Conservation (phyloP, 92 coral and sea anemone genomes). For the Epizoanthus fatuus region DNA sequence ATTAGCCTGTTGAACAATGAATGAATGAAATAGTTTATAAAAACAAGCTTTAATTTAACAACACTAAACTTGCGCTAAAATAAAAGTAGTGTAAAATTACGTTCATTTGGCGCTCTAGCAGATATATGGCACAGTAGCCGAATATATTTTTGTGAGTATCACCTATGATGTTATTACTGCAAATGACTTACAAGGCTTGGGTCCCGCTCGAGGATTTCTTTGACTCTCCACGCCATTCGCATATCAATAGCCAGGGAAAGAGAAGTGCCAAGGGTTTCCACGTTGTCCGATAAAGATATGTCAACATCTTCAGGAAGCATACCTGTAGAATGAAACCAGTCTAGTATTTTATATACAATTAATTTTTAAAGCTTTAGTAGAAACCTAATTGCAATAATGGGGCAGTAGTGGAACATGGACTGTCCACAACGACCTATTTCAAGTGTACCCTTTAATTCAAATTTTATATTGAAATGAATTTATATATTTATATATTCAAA, state of each 20-base stretch:
- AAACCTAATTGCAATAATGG: no score
- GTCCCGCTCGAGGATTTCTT: slow-evolving; percentile 6
- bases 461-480: no score
- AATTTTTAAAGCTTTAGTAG: no score
- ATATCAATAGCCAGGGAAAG: slow-evolving; percentile 6
- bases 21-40: neutral
- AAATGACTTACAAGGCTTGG: slow-evolving; percentile 1
- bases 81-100: no score
- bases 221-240: slow-evolving; percentile 38
- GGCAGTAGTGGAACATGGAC: no score
- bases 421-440: no score
- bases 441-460: no score
- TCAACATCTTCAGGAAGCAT: neutral
- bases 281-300: neutral
- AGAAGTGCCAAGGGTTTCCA: neutral
- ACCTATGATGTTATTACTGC: neutral
- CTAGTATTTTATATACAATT: no score
- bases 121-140: neutral
- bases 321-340: neutral
- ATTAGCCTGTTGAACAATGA: slow-evolving; percentile 2
- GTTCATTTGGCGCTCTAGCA: neutral
- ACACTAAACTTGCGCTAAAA: no score
- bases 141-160: no score
- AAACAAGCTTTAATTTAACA: neutral
- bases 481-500: no score